Evolutionary conservation across 1,140 invertebrate genomes (phyloP).

Genomic region (Drosophila simulans): DNA sequence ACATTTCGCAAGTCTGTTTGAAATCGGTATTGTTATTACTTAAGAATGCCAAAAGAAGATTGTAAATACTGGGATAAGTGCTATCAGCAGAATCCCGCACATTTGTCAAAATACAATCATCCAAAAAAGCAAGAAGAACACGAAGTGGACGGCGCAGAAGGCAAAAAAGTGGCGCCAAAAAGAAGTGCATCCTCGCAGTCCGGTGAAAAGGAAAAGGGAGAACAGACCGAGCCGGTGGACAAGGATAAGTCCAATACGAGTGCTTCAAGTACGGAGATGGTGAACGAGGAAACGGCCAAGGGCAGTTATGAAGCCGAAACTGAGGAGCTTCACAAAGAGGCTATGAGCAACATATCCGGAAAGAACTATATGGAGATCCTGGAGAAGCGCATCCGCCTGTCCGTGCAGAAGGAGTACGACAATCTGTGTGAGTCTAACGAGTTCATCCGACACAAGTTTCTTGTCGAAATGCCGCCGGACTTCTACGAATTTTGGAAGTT

Average conservation of each 20-base stretch:
- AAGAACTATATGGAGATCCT: conserved; percentile 80
- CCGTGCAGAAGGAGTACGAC: conserved; percentile 76
- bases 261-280: conserved; percentile 20
- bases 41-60: conserved; percentile 71
- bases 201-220: conserved; percentile 6
- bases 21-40: neutral
- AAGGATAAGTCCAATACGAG: conserved; percentile 26
- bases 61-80: conserved; percentile 93
- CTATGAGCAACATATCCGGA: conserved; percentile 68
- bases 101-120: conserved; percentile 92
- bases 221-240: conserved; percentile 11
- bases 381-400: conserved; percentile 77
- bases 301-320: conserved; percentile 62
- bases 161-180: conserved; percentile 72
- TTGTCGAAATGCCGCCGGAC: conserved; percentile 94
- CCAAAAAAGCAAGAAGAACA: conserved; percentile 80
- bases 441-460: conserved; percentile 90
- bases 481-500: conserved; percentile 95
- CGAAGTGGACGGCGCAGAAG: conserved; percentile 4
- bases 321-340: conserved; percentile 66
- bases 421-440: conserved; percentile 77
- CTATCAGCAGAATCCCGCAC: conserved; percentile 93
- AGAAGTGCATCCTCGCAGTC: conserved; percentile 34
- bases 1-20: conserved; percentile 16
- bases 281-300: conserved; percentile 13